Conservation (phyloP, 1,140 invertebrate genomes). For the Caenorhabditis brenneri region DNA sequence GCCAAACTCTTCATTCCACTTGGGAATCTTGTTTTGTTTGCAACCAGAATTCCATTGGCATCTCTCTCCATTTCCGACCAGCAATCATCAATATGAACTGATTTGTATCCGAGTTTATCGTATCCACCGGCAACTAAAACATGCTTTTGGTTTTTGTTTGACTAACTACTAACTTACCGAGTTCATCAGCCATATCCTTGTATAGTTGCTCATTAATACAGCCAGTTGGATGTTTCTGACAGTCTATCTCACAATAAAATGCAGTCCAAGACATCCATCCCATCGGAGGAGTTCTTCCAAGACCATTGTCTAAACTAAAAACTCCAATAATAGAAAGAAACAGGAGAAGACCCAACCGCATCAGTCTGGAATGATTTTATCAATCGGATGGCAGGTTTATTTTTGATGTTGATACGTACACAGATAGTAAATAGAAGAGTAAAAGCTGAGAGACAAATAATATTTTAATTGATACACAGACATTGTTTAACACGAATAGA, state of each 20-base stretch:
- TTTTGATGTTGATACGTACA: not conserved
- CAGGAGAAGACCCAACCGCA: conserved; percentile 17
- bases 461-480: conserved; percentile 24
- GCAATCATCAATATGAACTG: conserved; percentile 69
- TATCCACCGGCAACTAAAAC: conserved; percentile 61
- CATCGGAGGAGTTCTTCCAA: conserved; percentile 80
- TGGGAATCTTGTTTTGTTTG: conserved; percentile 60
- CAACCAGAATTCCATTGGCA: conserved; percentile 43
- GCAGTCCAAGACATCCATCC: conserved; percentile 93
- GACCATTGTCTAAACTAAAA: conserved; percentile 53
- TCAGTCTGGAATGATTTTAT: conserved; percentile 38
- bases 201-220: conserved; percentile 70
- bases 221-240: conserved; percentile 71
- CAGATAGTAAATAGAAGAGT: not conserved
- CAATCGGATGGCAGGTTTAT: not conserved
- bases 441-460: conserved; percentile 38
- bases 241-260: conserved; percentile 90
- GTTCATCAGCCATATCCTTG: conserved; percentile 60
- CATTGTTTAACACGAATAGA: not conserved
- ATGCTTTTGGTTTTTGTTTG: not conserved
- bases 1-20: conserved; percentile 59
- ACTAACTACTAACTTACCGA: conserved; percentile 45
- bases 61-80: conserved; percentile 61
- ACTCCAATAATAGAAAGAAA: not conserved
- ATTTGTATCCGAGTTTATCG: conserved; percentile 60